These are phyloP conservation scores for Chrysaora quinquecirrha DNA, from an alignment of 30 jellyfish, hydroid and myxozoan species.

Conservation along the genomic window DNA sequence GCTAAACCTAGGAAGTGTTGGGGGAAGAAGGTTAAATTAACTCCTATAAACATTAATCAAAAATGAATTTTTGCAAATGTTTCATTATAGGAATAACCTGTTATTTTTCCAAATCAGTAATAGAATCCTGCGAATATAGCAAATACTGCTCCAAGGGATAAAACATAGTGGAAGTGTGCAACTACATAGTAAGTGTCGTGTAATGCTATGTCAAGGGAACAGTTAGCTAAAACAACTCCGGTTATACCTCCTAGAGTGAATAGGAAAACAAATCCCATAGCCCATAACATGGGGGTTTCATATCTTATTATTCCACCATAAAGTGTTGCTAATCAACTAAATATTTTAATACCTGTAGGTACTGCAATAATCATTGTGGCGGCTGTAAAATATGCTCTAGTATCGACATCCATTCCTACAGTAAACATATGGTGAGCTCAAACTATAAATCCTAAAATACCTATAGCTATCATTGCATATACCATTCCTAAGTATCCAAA, in stretches of 20 bases:
- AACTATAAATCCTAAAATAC: conserved; percentile 71
- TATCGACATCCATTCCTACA: conserved; percentile 88
- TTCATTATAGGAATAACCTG: conserved; percentile 67
- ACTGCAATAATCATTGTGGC: conserved; percentile 88
- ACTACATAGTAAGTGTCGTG: conserved; percentile 89
- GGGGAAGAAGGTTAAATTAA: conserved; percentile 79
- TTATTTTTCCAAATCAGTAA: conserved; percentile 56
- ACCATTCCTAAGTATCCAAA: conserved; percentile 86
- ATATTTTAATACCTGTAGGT: conserved; percentile 84
- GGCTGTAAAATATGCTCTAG: conserved; percentile 88
- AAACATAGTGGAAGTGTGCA: conserved; percentile 86
- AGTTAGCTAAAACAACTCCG: conserved; percentile 73
- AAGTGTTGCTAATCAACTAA: conserved; percentile 84
- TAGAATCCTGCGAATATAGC: conserved; percentile 83
- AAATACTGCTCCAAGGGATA: conserved; percentile 82
- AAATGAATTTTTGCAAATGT: conserved; percentile 61
- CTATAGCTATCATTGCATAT: conserved; percentile 76
- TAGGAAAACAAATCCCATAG: conserved; percentile 71
- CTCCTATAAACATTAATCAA: conserved; percentile 78
- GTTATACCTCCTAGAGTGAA: conserved; percentile 83
- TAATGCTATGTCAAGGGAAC: conserved; percentile 71
- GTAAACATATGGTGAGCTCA: conserved; percentile 89
- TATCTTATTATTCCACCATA: conserved; percentile 77
- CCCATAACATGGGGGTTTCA: conserved; percentile 83
- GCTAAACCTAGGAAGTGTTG: conserved; percentile 87